phyloP scores from a whole-genome alignment of 2,113 vertebrate species.

The Ceyx margarethae region DNA sequence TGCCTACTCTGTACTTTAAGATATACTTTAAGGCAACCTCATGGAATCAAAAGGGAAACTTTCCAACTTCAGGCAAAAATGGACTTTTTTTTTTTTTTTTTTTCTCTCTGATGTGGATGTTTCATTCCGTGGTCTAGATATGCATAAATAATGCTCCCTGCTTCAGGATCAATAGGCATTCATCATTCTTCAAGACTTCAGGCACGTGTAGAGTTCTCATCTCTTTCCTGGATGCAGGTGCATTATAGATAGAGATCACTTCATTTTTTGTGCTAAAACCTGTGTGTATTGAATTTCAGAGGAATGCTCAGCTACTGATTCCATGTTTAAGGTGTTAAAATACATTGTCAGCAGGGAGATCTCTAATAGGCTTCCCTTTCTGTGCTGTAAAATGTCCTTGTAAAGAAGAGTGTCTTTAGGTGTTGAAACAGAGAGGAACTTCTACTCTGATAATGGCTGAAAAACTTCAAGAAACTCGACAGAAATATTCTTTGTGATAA shows the following conservation, averaged over 20 bases:
- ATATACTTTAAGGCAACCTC: not conserved
- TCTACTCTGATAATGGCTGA: not conserved
- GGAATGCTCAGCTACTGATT: not conserved
- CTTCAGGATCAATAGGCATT: not conserved
- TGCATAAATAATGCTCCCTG: not conserved
- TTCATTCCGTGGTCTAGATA: not conserved
- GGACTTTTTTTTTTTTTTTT: not conserved
- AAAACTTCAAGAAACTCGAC: not conserved
- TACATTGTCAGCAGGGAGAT: not conserved
- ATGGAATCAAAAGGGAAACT: not conserved
- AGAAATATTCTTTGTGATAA: not conserved
- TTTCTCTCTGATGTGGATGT: not conserved
- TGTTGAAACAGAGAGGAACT: not conserved
- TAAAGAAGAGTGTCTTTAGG: not conserved
- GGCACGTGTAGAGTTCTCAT: not conserved
- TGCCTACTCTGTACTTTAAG: not conserved
- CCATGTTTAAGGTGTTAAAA: not conserved
- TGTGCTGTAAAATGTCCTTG: not conserved
- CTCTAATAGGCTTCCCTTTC: not conserved
- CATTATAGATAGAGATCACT: not conserved
- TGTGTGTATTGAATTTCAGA: not conserved
- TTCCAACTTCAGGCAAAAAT: not conserved
- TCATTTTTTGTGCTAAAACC: not conserved
- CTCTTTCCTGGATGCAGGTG: not conserved
- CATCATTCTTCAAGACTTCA: not conserved